These are phyloP conservation scores for Spea hammondii DNA, from an alignment of 2,797 vertebrate genomes.

Conservation along the genomic window DNA sequence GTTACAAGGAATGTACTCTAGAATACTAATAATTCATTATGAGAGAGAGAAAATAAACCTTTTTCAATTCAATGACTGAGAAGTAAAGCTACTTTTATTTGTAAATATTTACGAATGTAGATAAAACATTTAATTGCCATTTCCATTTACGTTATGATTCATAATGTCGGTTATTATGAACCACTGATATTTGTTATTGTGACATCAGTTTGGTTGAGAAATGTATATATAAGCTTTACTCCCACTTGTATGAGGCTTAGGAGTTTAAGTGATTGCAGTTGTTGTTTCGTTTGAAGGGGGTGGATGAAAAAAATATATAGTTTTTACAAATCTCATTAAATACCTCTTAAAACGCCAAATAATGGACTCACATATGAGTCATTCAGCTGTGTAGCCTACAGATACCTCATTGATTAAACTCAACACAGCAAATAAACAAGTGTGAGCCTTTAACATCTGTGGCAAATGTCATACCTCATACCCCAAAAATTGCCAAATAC, in stretches of 20 bases:
- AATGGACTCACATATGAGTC: slow-evolving; percentile 21
- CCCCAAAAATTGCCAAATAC: slow-evolving; percentile 6
- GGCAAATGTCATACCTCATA: slow-evolving; percentile 35
- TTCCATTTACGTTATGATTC: slow-evolving; percentile 24
- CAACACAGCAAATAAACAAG: slow-evolving; percentile 18
- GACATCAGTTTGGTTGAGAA: slow-evolving; percentile 39
- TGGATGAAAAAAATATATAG: slow-evolving; percentile 5
- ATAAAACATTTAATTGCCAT: background rate
- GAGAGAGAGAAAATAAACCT: too few relatives aligned
- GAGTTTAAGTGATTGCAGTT: too few relatives aligned
- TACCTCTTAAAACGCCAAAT: background rate
- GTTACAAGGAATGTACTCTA: too few relatives aligned
- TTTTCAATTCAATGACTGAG: too few relatives aligned
- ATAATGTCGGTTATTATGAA: slow-evolving; percentile 9
- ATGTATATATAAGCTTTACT: slow-evolving; percentile 24
- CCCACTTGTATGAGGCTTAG: too few relatives aligned
- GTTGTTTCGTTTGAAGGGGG: too few relatives aligned
- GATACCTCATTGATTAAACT: slow-evolving; percentile 35
- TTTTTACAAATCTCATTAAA: slow-evolving; percentile 35
- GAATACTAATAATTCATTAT: too few relatives aligned
- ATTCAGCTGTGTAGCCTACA: slow-evolving; percentile 30
- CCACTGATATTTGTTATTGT: slow-evolving; percentile 32
- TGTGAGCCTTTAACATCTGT: slow-evolving; percentile 27
- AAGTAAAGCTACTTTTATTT: too few relatives aligned
- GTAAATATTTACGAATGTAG: too few relatives aligned